These are phyloP conservation scores for Chrysoperla carnea DNA, from an alignment of 1,140 invertebrate species.

Conservation along the genomic window DNA sequence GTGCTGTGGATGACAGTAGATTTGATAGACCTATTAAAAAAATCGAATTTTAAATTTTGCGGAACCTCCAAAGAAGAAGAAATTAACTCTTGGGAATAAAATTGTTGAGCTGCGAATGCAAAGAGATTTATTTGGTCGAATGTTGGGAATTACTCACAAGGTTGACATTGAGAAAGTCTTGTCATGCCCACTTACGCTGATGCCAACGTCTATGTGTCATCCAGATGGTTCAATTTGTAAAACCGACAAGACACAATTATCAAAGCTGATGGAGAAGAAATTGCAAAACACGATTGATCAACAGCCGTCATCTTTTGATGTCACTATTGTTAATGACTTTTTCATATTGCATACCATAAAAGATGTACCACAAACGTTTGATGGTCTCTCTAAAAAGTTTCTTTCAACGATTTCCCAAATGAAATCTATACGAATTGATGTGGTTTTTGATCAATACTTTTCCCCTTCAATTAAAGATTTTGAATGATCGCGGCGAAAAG, in stretches of 20 bases:
- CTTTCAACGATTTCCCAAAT: too few species aligned
- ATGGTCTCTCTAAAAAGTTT: too few species aligned
- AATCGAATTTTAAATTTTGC: conserved; percentile 8
- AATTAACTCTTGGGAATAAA: neutral
- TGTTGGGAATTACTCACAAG: conserved; percentile 9
- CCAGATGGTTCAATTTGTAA: conserved; percentile 9
- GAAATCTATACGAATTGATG: too few species aligned
- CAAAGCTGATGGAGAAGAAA: neutral
- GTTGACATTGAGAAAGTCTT: conserved; percentile 9
- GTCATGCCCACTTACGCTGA: conserved; percentile 8
- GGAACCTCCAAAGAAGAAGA: conserved; percentile 3
- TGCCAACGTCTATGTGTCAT: conserved; percentile 10
- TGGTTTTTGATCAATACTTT: too few species aligned
- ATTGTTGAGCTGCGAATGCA: conserved; percentile 8
- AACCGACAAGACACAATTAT: conserved; percentile 5
- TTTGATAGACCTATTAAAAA: neutral
- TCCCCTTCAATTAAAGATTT: too few species aligned
- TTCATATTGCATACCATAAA: too few species aligned
- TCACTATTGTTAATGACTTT: too few species aligned
- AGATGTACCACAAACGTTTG: too few species aligned
- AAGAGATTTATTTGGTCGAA: conserved; percentile 10
- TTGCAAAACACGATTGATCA: too few species aligned
- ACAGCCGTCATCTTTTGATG: too few species aligned
- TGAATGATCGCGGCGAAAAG: too few species aligned
- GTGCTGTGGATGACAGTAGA: neutral